Conservation (phyloP, 1,140 invertebrate species). For the Holcopasites calliopsidis region DNA sequence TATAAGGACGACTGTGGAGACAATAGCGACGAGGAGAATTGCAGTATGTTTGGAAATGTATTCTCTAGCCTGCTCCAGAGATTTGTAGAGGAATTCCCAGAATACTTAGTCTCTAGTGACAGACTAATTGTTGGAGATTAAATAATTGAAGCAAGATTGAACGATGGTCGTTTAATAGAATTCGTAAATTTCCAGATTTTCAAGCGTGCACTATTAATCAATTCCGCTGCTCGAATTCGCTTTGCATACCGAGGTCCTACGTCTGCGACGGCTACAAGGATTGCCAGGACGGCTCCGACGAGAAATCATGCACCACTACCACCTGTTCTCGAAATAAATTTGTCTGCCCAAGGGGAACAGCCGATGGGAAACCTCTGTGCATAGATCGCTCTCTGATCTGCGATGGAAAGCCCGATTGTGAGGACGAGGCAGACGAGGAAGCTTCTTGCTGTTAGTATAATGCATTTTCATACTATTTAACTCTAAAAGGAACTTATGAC, state of each 20-base stretch:
- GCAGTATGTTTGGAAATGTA: constrained; percentile 88
- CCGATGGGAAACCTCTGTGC: constrained; percentile 88
- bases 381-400: constrained; percentile 93
- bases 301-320: constrained; percentile 93
- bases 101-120: too few relatives aligned
- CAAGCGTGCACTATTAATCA: constrained; percentile 93
- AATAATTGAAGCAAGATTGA: too few relatives aligned
- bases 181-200: constrained; percentile 82
- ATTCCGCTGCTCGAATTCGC: constrained; percentile 95
- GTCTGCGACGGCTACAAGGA: constrained; percentile 92
- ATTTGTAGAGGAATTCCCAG: too few relatives aligned
- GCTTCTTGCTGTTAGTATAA: constrained; percentile 89
- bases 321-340: constrained; percentile 96
- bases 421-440: constrained; percentile 94
- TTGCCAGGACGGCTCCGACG: constrained; percentile 93
- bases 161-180: too few relatives aligned
- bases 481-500: too few relatives aligned
- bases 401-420: constrained; percentile 93
- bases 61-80: too few relatives aligned
- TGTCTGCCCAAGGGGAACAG: constrained; percentile 89
- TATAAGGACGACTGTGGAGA: constrained; percentile 94
- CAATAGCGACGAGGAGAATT: constrained; percentile 92
- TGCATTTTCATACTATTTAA: not conserved
- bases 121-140: too few relatives aligned
- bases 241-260: constrained; percentile 93